phyloP scores from a whole-genome alignment of 2,113 vertebrate genomes.

The Plotosus lineatus region DNA sequence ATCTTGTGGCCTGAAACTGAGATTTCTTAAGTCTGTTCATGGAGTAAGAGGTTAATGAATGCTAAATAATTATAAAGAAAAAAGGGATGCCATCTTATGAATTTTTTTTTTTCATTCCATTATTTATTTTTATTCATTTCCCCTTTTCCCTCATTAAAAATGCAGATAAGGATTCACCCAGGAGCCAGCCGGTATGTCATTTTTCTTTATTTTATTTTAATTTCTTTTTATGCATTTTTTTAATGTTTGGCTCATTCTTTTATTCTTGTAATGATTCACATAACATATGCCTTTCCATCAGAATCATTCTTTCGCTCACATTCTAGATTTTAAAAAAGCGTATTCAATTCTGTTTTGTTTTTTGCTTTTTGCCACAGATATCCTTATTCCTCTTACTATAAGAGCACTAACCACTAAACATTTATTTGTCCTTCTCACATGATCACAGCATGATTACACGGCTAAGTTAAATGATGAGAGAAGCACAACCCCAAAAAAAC shows the following conservation, averaged over 20 bases:
- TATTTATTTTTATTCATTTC: constrained; percentile 3
- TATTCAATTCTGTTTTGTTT: background rate
- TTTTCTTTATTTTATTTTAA: constrained; percentile 1
- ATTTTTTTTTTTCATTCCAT: constrained; percentile 12
- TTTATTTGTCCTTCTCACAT: constrained; percentile 75
- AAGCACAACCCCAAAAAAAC: constrained; percentile 99
- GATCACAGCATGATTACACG: constrained; percentile 93
- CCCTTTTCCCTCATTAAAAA: constrained; percentile 38
- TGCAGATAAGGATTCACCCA: constrained; percentile 74
- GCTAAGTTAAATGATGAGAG: constrained; percentile 94
- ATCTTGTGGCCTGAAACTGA: constrained; percentile 33
- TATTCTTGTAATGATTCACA: constrained; percentile 1
- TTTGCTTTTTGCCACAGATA: background rate
- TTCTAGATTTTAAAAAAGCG: no score
- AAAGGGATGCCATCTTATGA: background rate
- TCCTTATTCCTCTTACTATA: background rate
- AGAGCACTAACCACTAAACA: constrained; percentile 39
- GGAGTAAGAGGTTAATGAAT: background rate
- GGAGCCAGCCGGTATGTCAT: constrained; percentile 77
- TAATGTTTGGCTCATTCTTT: background rate
- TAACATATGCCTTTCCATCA: background rate
- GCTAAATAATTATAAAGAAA: background rate
- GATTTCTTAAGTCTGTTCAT: background rate
- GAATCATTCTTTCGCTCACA: background rate
- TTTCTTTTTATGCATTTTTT: background rate